Conservation (phyloP, 1,140 invertebrate species). For the Oscheius sp. region DNA sequence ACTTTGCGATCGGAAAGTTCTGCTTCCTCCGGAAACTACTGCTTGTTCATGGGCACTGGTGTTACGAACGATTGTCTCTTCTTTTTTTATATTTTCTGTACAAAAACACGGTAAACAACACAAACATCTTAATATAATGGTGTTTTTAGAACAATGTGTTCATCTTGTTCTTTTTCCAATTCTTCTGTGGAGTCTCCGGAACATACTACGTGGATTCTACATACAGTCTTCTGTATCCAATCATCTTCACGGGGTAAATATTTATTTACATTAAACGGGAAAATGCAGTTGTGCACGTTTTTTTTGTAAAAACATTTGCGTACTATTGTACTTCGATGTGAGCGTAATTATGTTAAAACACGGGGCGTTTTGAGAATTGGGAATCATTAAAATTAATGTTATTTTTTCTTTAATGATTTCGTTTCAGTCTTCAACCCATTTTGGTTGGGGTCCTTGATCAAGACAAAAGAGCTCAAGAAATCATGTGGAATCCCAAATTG, state of each 20-base stretch:
- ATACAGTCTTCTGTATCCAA: slow-evolving; percentile 27
- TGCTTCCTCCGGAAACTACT: slow-evolving; percentile 86
- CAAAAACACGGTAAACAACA: slow-evolving; percentile 81
- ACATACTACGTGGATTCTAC: slow-evolving; percentile 59
- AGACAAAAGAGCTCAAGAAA: slow-evolving; percentile 66
- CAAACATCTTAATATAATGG: not conserved
- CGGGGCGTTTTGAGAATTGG: too few species aligned
- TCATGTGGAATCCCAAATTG: slow-evolving; percentile 70
- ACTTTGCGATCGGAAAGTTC: slow-evolving; percentile 96
- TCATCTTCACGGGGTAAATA: slow-evolving; percentile 66
- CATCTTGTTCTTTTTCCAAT: slow-evolving; percentile 97
- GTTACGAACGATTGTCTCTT: slow-evolving; percentile 86
- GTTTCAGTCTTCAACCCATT: slow-evolving; percentile 79
- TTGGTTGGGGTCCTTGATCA: slow-evolving; percentile 78
- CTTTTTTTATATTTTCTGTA: slow-evolving; percentile 97
- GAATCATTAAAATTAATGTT: too few species aligned
- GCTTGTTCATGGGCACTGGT: slow-evolving; percentile 95
- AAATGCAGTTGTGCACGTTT: too few species aligned
- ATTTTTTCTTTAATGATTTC: too few species aligned
- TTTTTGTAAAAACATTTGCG: too few species aligned
- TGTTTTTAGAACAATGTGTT: slow-evolving; percentile 75
- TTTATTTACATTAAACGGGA: too few species aligned
- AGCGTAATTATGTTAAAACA: too few species aligned
- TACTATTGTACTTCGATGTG: too few species aligned
- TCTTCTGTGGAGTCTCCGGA: slow-evolving; percentile 96